Base-by-base conservation (phyloP, 2,113 vertebrate genomes). In the Himantopus leucocephalus region DNA sequence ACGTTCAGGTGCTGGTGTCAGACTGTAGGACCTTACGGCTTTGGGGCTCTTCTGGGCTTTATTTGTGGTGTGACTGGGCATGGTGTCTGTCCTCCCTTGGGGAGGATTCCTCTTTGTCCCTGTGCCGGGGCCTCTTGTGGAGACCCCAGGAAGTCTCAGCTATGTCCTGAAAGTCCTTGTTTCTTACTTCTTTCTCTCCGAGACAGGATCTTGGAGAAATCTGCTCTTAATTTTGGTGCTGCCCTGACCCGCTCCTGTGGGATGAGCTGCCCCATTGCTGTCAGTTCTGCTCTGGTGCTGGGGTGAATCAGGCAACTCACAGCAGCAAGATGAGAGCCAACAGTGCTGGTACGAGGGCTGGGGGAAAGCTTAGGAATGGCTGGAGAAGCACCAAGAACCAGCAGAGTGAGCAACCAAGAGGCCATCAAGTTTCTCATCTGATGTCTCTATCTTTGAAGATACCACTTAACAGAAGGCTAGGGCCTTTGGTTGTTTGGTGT, bases 191-290 rank as follows among this genome's bases (percentile, higher is more conserved):
- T 72, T 79, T 47, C 22, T 79, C 14, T 79, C 8, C 1, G 7
- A 55, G 63, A 41, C 12, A 23, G 50, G 30, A 64, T 64, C 30
- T 91, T 43, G 30, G 35, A 18, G 35, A 23, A 86, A 60, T 91
- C 56, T 80, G 48, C 35, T 88, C 23, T 63, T 91, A 41, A 18
- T 72, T 92, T 92, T 60, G 62, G 35, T 4, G 3, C 78, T 83
- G n/a, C 20, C 22, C 9, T 60, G 71, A 35, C 4, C 23, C 0
- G 0, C 9, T 91, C 14, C 35, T 0, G 0, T 19, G 26, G 52
- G 48, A 29, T n/a, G 52, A 74, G 45, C 76, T 92, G n/a, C 14
- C 39, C 34, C 8, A 5, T 66, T 90, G 73, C 60, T 6, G 1
- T 50, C 27, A 39, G 41, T 48, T 77, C 41, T 56, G 53, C 58